Conservation (phyloP, 1,140 invertebrate genomes). For the Drosophila parvula region DNA sequence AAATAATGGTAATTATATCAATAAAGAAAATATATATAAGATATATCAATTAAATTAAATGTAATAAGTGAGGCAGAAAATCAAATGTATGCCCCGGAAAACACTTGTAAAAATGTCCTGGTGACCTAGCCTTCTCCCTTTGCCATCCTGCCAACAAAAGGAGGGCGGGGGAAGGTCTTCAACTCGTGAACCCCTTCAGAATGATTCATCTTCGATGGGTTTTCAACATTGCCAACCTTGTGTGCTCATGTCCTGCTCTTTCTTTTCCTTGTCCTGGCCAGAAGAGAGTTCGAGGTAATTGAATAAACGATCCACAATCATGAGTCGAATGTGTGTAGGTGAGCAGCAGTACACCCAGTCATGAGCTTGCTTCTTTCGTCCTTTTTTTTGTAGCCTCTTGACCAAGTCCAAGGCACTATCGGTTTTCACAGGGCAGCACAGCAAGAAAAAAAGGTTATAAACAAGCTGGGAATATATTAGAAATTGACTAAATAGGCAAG, state of each 20-base stretch:
- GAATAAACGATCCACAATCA: constrained; percentile 57
- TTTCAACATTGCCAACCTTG: background rate
- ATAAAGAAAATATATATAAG: background rate
- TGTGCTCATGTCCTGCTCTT: background rate
- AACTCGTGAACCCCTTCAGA: constrained; percentile 4
- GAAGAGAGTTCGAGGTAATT: constrained; percentile 36
- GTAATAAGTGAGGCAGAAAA: constrained; percentile 1
- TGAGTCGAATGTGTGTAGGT: constrained; percentile 40
- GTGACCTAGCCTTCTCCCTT: background rate
- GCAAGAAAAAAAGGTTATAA: background rate
- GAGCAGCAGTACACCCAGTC: constrained; percentile 9
- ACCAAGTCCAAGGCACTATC: constrained; percentile 38
- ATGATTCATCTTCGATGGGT: constrained; percentile 13
- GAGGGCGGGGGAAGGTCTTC: background rate
- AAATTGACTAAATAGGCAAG: background rate
- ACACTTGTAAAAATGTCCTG: constrained; percentile 3
- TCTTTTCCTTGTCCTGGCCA: constrained; percentile 21
- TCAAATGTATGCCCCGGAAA: background rate
- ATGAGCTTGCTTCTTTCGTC: no score
- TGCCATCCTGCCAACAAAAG: background rate
- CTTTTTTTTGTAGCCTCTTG: background rate
- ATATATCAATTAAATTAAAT: background rate
- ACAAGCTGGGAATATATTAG: background rate
- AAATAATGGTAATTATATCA: no score
- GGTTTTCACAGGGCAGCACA: constrained; percentile 28